Conservation (phyloP, 2,797 vertebrate species). For the Rhinichthys osculus region DNA sequence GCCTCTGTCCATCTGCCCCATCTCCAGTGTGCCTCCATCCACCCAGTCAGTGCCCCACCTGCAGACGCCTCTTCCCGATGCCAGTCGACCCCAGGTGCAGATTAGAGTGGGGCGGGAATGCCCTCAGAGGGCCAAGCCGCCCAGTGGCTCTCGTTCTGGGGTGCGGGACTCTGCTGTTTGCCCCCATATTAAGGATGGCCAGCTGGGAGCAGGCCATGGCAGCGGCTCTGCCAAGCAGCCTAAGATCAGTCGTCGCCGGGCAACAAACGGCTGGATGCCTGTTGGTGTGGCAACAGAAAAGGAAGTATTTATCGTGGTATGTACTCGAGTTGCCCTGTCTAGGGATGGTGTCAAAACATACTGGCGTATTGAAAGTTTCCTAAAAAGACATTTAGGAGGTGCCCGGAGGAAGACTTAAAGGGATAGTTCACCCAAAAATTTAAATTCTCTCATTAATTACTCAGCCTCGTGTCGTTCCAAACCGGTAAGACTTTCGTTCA, state of each 20-base stretch:
- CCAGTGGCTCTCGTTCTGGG: constrained; percentile 91
- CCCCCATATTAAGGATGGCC: constrained; percentile 85
- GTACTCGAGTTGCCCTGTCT: constrained; percentile 68
- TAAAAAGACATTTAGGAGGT: background rate
- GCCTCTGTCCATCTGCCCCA: constrained; percentile 92
- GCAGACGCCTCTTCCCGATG: constrained; percentile 90
- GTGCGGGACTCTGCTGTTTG: constrained; percentile 80
- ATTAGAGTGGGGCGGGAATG: constrained; percentile 89
- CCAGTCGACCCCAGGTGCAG: constrained; percentile 81
- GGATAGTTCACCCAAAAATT: too few relatives aligned
- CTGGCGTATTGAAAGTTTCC: background rate
- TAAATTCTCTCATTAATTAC: too few relatives aligned
- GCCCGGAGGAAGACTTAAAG: background rate
- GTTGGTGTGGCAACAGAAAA: constrained; percentile 91
- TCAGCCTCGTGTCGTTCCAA: too few relatives aligned
- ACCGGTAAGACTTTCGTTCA: too few relatives aligned
- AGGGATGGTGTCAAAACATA: constrained; percentile 20
- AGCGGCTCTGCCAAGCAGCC: constrained; percentile 87
- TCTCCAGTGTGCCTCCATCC: constrained; percentile 92
- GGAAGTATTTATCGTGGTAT: constrained; percentile 95
- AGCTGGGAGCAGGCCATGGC: constrained; percentile 76
- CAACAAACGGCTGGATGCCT: constrained; percentile 95
- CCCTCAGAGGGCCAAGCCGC: constrained; percentile 93
- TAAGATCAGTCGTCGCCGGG: constrained; percentile 85
- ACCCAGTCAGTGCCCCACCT: constrained; percentile 91